Percentiles rank a stretch among this genome's conserved stretches.
These are phyloP conservation scores for Camelus bactrianus DNA, from an alignment of 2,113 vertebrate species.

Conservation along the genomic window DNA sequence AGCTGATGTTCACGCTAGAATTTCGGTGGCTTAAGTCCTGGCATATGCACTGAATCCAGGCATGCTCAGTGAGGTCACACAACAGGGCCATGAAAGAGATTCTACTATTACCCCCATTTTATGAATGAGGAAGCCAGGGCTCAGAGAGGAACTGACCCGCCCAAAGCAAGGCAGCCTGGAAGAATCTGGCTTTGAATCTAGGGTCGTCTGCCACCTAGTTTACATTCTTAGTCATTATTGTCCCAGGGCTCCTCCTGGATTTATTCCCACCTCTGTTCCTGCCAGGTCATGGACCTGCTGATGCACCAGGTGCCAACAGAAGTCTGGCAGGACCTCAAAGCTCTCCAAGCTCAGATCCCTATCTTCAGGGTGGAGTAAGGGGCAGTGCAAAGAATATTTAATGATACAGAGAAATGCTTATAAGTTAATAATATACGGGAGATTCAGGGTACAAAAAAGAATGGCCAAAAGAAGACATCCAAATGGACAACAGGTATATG, in stretches of 20 bases:
- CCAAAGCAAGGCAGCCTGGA: background rate
- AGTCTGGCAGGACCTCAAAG: background rate
- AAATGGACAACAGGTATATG: background rate
- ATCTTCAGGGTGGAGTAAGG: background rate
- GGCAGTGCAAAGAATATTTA: background rate
- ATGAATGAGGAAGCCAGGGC: background rate
- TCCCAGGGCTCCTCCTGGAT: background rate
- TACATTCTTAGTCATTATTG: background rate
- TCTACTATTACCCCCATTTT: background rate
- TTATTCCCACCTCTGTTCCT: background rate
- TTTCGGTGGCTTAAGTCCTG: background rate
- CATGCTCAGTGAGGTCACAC: background rate
- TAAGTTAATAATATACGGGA: background rate
- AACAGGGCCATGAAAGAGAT: background rate
- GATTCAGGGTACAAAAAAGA: background rate
- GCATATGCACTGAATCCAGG: background rate
- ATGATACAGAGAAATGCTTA: background rate
- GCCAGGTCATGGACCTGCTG: background rate
- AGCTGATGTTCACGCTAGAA: background rate
- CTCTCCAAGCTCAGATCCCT: conserved; percentile 6
- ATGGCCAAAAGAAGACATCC: background rate
- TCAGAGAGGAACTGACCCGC: background rate
- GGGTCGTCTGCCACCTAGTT: background rate
- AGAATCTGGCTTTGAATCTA: conserved; percentile 48
- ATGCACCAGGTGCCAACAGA: background rate